phyloP scores from a whole-genome alignment of 2,888 invertebrate genomes.

The Folsomia candida region DNA sequence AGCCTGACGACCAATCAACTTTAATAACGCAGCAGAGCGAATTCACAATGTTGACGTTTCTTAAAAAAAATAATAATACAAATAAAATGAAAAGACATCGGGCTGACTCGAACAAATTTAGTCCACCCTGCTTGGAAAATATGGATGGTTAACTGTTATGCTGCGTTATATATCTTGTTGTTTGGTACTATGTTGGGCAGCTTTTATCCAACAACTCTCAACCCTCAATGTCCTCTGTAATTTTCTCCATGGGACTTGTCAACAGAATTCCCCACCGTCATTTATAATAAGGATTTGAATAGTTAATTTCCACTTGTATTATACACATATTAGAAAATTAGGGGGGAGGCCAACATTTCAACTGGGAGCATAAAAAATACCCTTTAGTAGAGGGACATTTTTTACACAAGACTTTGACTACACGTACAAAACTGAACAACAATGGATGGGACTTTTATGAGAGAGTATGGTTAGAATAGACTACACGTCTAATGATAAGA shows the following conservation, averaged over 20 bases:
- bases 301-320: slow-evolving; percentile 13
- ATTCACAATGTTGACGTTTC: background rate
- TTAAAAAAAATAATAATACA: background rate
- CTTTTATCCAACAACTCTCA: no score
- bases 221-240: background rate
- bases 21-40: background rate
- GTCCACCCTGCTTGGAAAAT: no score
- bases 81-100: background rate
- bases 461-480: no score
- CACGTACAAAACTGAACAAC: background rate
- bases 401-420: background rate
- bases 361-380: background rate
- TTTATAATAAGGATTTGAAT: slow-evolving; percentile 11
- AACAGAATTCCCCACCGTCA: slow-evolving; percentile 10
- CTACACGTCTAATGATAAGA: no score
- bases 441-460: background rate
- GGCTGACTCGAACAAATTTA: background rate
- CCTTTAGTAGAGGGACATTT: background rate
- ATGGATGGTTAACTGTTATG: no score
- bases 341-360: slow-evolving; percentile 10
- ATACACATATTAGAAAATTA: slow-evolving; percentile 11
- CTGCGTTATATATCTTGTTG: no score
- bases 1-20: background rate
- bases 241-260: slow-evolving; percentile 12
- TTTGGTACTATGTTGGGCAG: no score